Conservation (phyloP, 2,113 vertebrate genomes). For the Accipiter virgatus region DNA sequence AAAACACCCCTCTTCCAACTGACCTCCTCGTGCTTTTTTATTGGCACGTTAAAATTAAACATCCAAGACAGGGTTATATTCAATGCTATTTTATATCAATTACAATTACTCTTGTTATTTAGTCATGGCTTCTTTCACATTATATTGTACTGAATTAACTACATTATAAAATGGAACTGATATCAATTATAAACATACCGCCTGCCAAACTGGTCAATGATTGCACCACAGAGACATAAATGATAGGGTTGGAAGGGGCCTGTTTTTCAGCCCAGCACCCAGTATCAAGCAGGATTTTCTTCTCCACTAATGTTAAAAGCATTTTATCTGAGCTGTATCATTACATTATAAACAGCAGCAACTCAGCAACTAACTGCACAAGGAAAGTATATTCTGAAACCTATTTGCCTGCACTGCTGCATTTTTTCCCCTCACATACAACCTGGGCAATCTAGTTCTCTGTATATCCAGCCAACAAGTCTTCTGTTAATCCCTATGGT, state of each 20-base stretch:
- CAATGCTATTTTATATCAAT: background rate
- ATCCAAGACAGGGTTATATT: background rate
- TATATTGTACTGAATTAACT: background rate
- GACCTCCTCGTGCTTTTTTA: background rate
- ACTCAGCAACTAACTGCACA: background rate
- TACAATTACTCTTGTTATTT: background rate
- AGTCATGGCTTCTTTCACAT: background rate
- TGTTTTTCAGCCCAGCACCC: slow-evolving; percentile 32
- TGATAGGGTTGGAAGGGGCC: background rate
- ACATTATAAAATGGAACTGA: background rate
- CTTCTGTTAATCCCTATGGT: background rate
- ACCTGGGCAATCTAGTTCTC: background rate
- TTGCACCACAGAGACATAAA: slow-evolving; percentile 29
- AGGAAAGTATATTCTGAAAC: background rate
- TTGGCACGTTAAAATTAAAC: background rate
- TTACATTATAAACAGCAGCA: background rate
- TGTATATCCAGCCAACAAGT: background rate
- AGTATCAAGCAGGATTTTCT: slow-evolving; percentile 53
- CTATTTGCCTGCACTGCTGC: background rate
- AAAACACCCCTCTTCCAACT: background rate
- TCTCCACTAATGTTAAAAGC: slow-evolving; percentile 14
- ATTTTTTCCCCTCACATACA: background rate
- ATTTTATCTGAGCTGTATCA: slow-evolving; percentile 40
- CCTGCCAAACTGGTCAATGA: background rate
- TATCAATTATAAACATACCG: background rate